These are phyloP conservation scores for Morpho achilles DNA, from an alignment of 2,888 invertebrate species.

Conservation along the genomic window DNA sequence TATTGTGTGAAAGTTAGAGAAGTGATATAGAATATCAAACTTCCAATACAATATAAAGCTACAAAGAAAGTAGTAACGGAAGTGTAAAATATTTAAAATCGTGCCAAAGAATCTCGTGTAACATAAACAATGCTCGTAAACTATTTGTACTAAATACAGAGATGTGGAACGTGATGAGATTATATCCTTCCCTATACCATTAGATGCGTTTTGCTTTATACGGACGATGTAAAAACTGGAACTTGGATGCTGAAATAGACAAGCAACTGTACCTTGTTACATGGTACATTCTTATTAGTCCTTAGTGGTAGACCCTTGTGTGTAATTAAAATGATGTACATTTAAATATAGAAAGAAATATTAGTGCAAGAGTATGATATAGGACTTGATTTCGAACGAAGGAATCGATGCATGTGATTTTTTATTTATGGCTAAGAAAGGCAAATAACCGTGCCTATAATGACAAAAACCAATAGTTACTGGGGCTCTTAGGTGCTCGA, in stretches of 20 bases:
- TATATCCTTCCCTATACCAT: conserved; percentile 13
- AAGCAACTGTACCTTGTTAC: background rate
- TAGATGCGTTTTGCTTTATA: conserved; percentile 16
- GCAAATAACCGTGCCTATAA: too few species aligned
- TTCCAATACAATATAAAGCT: background rate
- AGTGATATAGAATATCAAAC: too few species aligned
- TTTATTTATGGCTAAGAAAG: too few species aligned
- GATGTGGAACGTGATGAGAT: conserved; percentile 12
- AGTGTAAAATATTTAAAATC: conserved; percentile 6
- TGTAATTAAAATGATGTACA: too few species aligned
- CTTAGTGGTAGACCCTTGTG: background rate
- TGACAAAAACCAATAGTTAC: too few species aligned
- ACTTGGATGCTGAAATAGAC: conserved; percentile 16
- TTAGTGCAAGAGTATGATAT: too few species aligned
- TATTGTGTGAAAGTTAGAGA: too few species aligned
- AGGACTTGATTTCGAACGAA: too few species aligned
- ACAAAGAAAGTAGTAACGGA: background rate
- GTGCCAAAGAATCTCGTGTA: conserved; percentile 6
- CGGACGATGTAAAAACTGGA: conserved; percentile 21
- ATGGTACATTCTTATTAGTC: background rate
- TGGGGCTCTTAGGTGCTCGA: too few species aligned
- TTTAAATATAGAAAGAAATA: too few species aligned
- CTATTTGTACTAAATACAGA: conserved; percentile 16
- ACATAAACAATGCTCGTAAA: conserved; percentile 12
- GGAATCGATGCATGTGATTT: too few species aligned